phyloP scores from a whole-genome alignment of 2,888 invertebrate species.

The Biston stratarius region DNA sequence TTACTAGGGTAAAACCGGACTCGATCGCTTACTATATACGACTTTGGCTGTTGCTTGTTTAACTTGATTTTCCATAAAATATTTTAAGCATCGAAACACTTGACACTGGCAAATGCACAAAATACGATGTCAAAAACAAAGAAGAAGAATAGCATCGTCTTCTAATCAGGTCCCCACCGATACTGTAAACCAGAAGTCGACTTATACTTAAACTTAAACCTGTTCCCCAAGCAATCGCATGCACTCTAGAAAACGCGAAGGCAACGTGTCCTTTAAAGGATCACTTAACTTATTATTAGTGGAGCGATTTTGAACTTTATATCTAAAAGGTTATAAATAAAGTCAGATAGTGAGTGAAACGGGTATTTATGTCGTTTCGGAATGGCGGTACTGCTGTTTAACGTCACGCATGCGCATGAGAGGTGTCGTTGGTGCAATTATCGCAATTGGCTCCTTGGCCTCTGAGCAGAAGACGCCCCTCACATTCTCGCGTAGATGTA shows the following conservation, averaged over 20 bases:
- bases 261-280: constrained; percentile 59
- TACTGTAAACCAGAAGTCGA: constrained; percentile 84
- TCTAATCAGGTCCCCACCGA: constrained; percentile 81
- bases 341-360: constrained; percentile 52
- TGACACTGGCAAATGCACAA: too few relatives aligned
- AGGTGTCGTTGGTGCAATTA: constrained; percentile 84
- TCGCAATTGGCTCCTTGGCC: constrained; percentile 84
- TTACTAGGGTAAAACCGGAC: too few relatives aligned
- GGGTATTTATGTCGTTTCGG: constrained; percentile 61
- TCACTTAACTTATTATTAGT: constrained; percentile 53
- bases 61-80: too few relatives aligned
- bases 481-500: constrained; percentile 61
- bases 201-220: constrained; percentile 77
- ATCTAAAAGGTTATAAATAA: constrained; percentile 50
- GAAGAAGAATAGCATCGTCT: constrained; percentile 43
- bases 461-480: constrained; percentile 80
- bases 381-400: constrained; percentile 61
- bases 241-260: constrained; percentile 74
- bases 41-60: too few relatives aligned
- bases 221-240: constrained; percentile 75
- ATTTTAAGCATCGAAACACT: too few relatives aligned
- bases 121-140: too few relatives aligned
- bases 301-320: constrained; percentile 61
- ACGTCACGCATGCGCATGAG: constrained; percentile 80
- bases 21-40: too few relatives aligned